Evolutionary conservation across 2,113 vertebrate species (phyloP), one percentile per base, ranked within the genome.

Genomic region (Sclerurus mexicanus): DNA sequence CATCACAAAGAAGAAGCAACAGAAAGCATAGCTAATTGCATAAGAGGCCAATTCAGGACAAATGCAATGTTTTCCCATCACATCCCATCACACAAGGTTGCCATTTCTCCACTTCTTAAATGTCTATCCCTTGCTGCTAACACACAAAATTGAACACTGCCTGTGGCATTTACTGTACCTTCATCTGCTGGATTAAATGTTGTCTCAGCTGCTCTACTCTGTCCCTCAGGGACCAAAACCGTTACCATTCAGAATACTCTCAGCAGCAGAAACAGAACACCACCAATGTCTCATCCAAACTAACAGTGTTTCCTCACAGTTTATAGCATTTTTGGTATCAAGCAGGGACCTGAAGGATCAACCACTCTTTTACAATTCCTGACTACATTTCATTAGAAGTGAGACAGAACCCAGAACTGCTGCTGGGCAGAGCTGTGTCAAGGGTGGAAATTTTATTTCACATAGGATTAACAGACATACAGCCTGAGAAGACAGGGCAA

Each of bases 141-240:
- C 90, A 85, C 89, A 96, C 74, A 86, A 85, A 85, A 85, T 91
- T 90, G 85, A 94, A 75, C 90, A 87, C 92, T 92, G 94, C 85
- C 95, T 84, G 68, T 96, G 73, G 94, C 86, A 96, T 94, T 95
- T 95, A 90, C 42, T 95, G 94, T 94, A 95, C 92, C 91, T 96
- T 94, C 95, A 97, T 98, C 95, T 97, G 87, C 84, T 96, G 94
- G 62, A 95, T 84, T 96, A 93, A 97, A 95, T 85, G 78, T 91
- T 97, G 97, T 86, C 94, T 95, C 92, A 97, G 77, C 96, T 98
- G 94, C 92, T 96, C 88, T 93, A 64, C 73, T 89, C 72, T 95
- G 84, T 91, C 93, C 90, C 89, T 94, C 4, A 12, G 75, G 87
- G 87, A 96, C 91, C 90, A 96, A 97, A 93, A 30, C 40, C 16